Conservation (phyloP, 2,113 vertebrate species). For the Paralichthys olivaceus region DNA sequence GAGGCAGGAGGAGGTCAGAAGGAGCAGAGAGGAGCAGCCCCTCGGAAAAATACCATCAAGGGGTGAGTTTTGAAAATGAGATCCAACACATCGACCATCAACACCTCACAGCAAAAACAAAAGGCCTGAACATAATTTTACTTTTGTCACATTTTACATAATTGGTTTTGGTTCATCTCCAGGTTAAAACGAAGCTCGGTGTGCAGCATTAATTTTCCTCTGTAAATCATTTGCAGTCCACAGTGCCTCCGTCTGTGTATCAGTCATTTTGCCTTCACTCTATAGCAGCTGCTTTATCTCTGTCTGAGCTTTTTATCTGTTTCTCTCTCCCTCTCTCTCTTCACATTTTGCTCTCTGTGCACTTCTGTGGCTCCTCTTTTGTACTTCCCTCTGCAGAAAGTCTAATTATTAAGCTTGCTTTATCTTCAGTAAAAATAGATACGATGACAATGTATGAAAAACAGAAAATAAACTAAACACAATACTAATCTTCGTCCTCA, state of each 20-base stretch:
- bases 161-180: neutral
- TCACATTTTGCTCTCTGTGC: slow-evolving; percentile 17
- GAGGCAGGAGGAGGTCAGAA: slow-evolving; percentile 47
- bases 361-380: slow-evolving; percentile 19
- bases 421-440: slow-evolving; percentile 31
- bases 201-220: neutral
- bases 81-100: neutral
- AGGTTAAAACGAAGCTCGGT: neutral
- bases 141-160: neutral
- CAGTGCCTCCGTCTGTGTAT: neutral
- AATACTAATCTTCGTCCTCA: neutral
- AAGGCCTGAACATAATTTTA: neutral
- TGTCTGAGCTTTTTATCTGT: slow-evolving; percentile 19
- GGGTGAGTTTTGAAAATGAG: slow-evolving; percentile 56
- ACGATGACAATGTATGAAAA: neutral
- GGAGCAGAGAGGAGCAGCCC: slow-evolving; percentile 59
- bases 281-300: slow-evolving; percentile 13
- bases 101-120: too few species aligned
- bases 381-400: neutral
- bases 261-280: slow-evolving; percentile 17
- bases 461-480: neutral
- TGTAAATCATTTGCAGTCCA: neutral
- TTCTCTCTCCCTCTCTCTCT: neutral
- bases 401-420: slow-evolving; percentile 34
- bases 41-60: slow-evolving; percentile 80